These are phyloP conservation scores for Eumerus sabulonum DNA, from an alignment of 2,888 invertebrate genomes.

Conservation along the genomic window DNA sequence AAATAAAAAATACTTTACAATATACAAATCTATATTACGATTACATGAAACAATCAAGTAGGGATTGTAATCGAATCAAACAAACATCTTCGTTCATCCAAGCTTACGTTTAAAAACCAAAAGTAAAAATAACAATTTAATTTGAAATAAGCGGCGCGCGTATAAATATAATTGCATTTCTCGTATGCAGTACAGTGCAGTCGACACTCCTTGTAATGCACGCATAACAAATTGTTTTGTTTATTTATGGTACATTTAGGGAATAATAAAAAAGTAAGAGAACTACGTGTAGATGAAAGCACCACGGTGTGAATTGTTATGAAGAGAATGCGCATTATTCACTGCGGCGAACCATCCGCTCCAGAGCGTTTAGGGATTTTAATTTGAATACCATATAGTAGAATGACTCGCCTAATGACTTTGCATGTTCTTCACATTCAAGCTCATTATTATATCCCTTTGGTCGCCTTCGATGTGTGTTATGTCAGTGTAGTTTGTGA, in stretches of 20 bases:
- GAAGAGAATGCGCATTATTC: too few relatives aligned
- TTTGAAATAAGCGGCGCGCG: conserved; percentile 26
- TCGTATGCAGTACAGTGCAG: conserved; percentile 7
- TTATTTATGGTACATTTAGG: too few relatives aligned
- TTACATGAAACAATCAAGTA: conserved; percentile 39
- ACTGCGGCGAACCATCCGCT: too few relatives aligned
- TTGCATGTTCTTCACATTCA: not conserved
- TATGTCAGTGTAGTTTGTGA: conserved; percentile 21
- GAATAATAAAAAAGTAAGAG: too few relatives aligned
- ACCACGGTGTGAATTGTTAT: too few relatives aligned
- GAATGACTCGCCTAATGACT: too few relatives aligned
- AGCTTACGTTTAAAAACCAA: conserved; percentile 42
- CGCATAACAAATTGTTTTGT: conserved; percentile 18
- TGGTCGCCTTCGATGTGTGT: conserved; percentile 41
- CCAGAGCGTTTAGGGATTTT: too few relatives aligned
- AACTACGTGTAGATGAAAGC: too few relatives aligned
- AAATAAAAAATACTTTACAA: conserved; percentile 1
- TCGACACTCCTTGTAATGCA: conserved; percentile 11
- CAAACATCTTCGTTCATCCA: not conserved
- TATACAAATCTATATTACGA: conserved; percentile 10
- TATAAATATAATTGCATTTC: conserved; percentile 59
- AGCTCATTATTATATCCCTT: too few relatives aligned
- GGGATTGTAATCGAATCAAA: conserved; percentile 35
- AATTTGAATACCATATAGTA: too few relatives aligned
- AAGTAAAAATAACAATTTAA: conserved; percentile 31